These are phyloP conservation scores for Drosophila cognata DNA, from an alignment of 2,888 invertebrate genomes.

Conservation along the genomic window DNA sequence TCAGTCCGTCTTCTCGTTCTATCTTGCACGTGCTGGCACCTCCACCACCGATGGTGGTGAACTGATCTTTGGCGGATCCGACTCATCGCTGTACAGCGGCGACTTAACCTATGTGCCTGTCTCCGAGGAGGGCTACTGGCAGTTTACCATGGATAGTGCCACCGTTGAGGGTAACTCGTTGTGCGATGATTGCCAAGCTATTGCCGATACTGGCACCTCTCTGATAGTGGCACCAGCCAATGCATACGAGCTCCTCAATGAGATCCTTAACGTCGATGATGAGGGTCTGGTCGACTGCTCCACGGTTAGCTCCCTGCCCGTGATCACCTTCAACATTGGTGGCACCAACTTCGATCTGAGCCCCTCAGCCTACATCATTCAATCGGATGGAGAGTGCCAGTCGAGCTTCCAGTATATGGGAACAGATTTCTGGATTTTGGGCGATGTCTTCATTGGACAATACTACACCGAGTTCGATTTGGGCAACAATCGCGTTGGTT, in stretches of 20 bases:
- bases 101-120: constrained; percentile 89
- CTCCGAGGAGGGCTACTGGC: constrained; percentile 95
- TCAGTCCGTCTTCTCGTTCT: constrained; percentile 95
- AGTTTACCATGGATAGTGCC: constrained; percentile 93
- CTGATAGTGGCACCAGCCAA: constrained; percentile 89
- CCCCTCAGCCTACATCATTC: constrained; percentile 91
- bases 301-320: constrained; percentile 90
- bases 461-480: constrained; percentile 98
- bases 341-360: constrained; percentile 90
- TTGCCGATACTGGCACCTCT: constrained; percentile 98
- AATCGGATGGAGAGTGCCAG: constrained; percentile 89
- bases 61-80: constrained; percentile 96
- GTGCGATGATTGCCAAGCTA: constrained; percentile 87
- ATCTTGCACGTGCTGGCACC: constrained; percentile 89
- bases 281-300: constrained; percentile 89
- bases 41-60: constrained; percentile 87
- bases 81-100: constrained; percentile 92
- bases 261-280: constrained; percentile 25
- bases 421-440: constrained; percentile 95
- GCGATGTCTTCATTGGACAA: constrained; percentile 97
- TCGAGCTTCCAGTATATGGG: constrained; percentile 95
- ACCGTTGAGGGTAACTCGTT: constrained; percentile 86
- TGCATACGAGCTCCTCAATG: constrained; percentile 36
- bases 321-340: constrained; percentile 90
- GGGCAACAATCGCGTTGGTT: constrained; percentile 93